Conservation (phyloP, 2,797 vertebrate species). For the Bradypodion pumilum region DNA sequence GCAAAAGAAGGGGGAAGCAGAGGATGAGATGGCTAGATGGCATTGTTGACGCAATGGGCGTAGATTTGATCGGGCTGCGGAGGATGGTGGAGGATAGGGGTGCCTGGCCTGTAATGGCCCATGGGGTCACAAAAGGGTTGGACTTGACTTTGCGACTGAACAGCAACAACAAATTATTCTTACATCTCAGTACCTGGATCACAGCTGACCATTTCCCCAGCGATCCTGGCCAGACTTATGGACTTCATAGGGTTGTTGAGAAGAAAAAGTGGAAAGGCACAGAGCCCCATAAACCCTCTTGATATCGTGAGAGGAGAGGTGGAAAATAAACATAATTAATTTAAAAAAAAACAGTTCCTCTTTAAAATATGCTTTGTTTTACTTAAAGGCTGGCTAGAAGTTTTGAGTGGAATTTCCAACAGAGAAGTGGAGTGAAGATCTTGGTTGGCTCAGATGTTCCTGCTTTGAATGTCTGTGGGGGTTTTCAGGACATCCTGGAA, state of each 20-base stretch:
- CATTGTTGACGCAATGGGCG: too few relatives aligned
- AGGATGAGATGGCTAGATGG: too few relatives aligned
- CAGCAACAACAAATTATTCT: too few relatives aligned
- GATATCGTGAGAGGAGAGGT: neutral
- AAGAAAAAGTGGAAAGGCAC: neutral
- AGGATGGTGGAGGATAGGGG: too few relatives aligned
- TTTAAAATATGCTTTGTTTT: neutral
- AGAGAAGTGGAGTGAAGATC: neutral
- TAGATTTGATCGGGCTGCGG: too few relatives aligned
- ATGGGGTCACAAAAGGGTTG: too few relatives aligned
- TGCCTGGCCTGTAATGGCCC: too few relatives aligned
- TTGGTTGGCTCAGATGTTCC: neutral
- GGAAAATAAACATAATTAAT: neutral
- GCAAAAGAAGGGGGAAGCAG: too few relatives aligned
- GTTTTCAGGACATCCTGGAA: slow-evolving; percentile 41
- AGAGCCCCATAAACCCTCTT: neutral
- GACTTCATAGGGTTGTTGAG: neutral
- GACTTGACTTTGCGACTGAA: too few relatives aligned
- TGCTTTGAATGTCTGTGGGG: neutral
- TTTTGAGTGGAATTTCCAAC: slow-evolving; percentile 25
- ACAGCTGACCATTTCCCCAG: too few relatives aligned
- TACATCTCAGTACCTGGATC: too few relatives aligned
- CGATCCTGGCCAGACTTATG: too few relatives aligned
- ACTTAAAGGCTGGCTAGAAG: neutral
- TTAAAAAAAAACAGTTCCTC: neutral